Percentiles rank a stretch among this genome's conserved stretches.
These are phyloP conservation scores for Oceanodroma leucorhoa DNA, from an alignment of 2,797 vertebrate genomes.

Conservation along the genomic window DNA sequence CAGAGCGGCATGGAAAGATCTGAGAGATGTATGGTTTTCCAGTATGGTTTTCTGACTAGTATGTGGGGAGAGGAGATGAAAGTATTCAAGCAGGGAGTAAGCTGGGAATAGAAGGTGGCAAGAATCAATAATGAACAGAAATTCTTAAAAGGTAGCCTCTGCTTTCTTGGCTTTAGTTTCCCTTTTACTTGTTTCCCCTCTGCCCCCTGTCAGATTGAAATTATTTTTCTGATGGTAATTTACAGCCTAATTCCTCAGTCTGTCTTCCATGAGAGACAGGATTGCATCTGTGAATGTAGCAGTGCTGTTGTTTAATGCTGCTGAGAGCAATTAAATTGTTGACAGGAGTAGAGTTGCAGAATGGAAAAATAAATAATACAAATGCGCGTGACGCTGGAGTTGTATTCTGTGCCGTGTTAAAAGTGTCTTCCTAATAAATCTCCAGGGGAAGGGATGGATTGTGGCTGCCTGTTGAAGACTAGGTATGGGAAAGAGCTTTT, in stretches of 20 bases:
- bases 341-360: neutral
- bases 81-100: neutral
- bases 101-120: neutral
- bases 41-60: neutral
- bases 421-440: neutral
- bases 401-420: neutral
- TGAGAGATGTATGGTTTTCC: neutral
- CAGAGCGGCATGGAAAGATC: neutral
- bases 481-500: neutral
- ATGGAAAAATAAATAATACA: neutral
- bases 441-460: neutral
- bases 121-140: neutral
- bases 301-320: neutral
- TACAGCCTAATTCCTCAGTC: neutral
- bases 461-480: neutral
- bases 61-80: neutral
- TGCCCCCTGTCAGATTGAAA: neutral
- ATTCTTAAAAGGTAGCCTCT: neutral
- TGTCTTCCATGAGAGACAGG: neutral
- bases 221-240: neutral
- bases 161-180: neutral
- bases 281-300: neutral
- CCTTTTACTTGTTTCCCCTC: neutral
- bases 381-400: fast-evolving
- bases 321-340: neutral